Evolutionary conservation across 2,113 vertebrate genomes (phyloP).

Genomic region (Podiceps cristatus): DNA sequence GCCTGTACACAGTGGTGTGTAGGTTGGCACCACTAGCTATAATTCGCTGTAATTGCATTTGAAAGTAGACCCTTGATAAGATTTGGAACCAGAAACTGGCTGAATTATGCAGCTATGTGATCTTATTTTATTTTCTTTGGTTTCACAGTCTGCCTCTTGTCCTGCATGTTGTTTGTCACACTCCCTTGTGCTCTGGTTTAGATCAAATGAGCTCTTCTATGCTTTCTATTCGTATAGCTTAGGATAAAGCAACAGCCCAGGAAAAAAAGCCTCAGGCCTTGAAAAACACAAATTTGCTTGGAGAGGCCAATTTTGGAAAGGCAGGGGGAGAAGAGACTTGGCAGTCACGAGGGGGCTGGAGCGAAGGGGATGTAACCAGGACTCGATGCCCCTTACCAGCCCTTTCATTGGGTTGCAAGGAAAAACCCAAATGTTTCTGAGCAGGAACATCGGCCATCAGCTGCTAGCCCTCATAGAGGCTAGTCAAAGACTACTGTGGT

Average conservation of each 20-base stretch:
- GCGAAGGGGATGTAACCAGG: neutral
- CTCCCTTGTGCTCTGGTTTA: neutral
- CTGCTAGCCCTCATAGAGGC: neutral
- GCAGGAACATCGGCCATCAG: neutral
- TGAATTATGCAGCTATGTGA: neutral
- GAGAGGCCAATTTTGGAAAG: neutral
- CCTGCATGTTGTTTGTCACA: conserved; percentile 10
- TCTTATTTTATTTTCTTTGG: neutral
- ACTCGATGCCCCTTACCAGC: neutral
- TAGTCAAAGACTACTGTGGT: neutral
- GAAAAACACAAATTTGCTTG: neutral
- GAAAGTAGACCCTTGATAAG: neutral
- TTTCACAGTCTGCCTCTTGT: conserved; percentile 33
- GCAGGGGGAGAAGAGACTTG: neutral
- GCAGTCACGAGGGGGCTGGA: accelerated
- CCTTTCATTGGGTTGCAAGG: neutral
- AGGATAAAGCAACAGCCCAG: neutral
- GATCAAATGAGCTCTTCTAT: neutral
- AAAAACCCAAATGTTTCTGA: neutral
- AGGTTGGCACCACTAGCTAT: neutral
- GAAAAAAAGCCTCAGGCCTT: neutral
- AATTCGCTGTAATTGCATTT: neutral
- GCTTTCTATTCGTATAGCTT: neutral
- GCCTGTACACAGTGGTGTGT: neutral
- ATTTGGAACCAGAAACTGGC: neutral